phyloP scores from a whole-genome alignment of 2,888 invertebrate genomes.

The Drepana falcataria region DNA sequence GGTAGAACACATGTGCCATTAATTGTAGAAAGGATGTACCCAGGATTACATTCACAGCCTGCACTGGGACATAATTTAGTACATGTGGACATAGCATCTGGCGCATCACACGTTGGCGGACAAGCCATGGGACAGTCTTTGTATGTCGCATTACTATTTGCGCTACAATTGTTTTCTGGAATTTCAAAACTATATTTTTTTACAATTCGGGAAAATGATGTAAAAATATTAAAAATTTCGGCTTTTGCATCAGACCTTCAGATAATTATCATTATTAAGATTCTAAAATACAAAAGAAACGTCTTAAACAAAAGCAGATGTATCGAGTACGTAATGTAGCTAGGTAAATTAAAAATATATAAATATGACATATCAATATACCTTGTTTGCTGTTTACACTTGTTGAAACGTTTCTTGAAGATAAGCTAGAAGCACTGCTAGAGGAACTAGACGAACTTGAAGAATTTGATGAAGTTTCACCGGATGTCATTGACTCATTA shows the following conservation, averaged over 20 bases:
- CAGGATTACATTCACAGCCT: constrained; percentile 21
- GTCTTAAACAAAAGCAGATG: too few species aligned
- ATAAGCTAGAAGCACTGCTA: background rate
- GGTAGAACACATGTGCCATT: constrained; percentile 20
- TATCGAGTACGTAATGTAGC: too few species aligned
- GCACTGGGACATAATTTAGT: background rate
- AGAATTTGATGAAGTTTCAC: too few species aligned
- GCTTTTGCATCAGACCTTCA: too few species aligned
- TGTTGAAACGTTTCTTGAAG: background rate
- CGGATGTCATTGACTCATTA: too few species aligned
- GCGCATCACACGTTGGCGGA: constrained; percentile 19
- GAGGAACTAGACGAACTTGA: background rate
- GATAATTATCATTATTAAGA: too few species aligned
- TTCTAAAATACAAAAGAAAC: too few species aligned
- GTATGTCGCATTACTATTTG: background rate
- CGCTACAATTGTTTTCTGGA: background rate
- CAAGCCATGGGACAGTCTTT: constrained; percentile 11
- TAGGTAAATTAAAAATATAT: too few species aligned
- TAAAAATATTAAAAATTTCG: too few species aligned
- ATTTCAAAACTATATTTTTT: background rate
- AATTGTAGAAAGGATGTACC: constrained; percentile 14
- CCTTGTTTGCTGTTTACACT: background rate
- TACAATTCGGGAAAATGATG: too few species aligned
- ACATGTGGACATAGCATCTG: constrained; percentile 5
- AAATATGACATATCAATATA: background rate